These are phyloP conservation scores for Monodelphis domestica DNA, from an alignment of 2,797 vertebrate species.

Conservation along the genomic window DNA sequence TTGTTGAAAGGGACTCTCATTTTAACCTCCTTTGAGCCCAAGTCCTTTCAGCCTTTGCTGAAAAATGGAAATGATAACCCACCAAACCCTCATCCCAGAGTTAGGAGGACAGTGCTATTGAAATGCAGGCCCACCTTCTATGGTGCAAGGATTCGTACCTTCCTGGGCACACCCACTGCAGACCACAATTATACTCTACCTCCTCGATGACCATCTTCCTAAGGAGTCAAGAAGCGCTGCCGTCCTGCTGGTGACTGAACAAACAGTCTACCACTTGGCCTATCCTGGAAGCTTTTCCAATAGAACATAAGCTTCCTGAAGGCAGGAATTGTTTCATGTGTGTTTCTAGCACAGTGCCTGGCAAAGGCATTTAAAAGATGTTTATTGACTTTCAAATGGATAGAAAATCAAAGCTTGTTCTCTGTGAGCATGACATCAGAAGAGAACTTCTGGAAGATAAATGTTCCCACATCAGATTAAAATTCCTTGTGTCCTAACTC, in stretches of 20 bases:
- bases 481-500: neutral
- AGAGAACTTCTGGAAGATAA: neutral
- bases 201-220: neutral
- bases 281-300: neutral
- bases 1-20: neutral
- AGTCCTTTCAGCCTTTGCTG: neutral
- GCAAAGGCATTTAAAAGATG: neutral
- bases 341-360: neutral
- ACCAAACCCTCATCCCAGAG: neutral
- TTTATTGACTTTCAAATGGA: neutral
- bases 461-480: neutral
- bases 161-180: neutral
- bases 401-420: neutral
- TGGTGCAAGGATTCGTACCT: neutral
- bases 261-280: neutral
- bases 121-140: neutral
- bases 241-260: neutral
- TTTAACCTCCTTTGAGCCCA: neutral
- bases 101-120: neutral
- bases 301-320: neutral
- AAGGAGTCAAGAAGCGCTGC: neutral
- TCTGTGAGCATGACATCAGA: neutral
- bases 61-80: neutral
- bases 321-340: neutral
- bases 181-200: neutral